Conservation (phyloP, 2,888 invertebrate genomes). For the Chymomyza procnemis region DNA sequence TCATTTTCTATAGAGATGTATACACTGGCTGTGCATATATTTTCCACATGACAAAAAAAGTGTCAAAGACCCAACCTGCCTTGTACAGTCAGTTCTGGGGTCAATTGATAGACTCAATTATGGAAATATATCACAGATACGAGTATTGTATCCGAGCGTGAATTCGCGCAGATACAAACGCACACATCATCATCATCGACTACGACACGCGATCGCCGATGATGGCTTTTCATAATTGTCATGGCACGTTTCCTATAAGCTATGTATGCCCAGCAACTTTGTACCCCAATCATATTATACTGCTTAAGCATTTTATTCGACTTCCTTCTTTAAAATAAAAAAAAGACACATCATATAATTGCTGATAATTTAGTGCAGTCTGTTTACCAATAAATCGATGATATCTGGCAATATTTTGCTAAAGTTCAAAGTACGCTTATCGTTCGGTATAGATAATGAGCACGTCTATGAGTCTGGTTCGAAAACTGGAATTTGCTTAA, state of each 20-base stretch:
- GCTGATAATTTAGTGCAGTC: not conserved
- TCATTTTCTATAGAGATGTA: slow-evolving; percentile 43
- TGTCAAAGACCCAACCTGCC: slow-evolving; percentile 66
- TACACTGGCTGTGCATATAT: slow-evolving; percentile 5
- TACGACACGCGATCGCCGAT: slow-evolving; percentile 13
- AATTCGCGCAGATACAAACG: slow-evolving; percentile 15
- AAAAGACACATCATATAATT: not conserved
- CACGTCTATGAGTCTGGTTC: not conserved
- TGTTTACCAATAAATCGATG: not conserved
- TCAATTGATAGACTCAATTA: slow-evolving; percentile 74
- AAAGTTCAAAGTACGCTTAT: slow-evolving; percentile 58
- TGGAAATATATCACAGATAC: slow-evolving; percentile 55
- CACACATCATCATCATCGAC: slow-evolving; percentile 18
- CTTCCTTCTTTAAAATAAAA: not conserved
- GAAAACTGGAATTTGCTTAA: not conserved
- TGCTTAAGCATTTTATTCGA: not conserved
- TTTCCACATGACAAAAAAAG: slow-evolving; percentile 33
- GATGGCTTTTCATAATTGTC: slow-evolving; percentile 28
- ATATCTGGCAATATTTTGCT: not conserved
- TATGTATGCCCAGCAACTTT: not conserved
- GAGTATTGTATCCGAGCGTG: not conserved
- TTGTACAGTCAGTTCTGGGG: slow-evolving; percentile 58
- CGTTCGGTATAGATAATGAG: slow-evolving; percentile 6
- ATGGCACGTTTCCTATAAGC: slow-evolving; percentile 6
- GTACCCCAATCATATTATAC: not conserved